Percentiles rank a stretch among this genome's conserved stretches.
Evolutionary conservation across 2,888 invertebrate species (phyloP).

Genomic region (Cordilura impudica): DNA sequence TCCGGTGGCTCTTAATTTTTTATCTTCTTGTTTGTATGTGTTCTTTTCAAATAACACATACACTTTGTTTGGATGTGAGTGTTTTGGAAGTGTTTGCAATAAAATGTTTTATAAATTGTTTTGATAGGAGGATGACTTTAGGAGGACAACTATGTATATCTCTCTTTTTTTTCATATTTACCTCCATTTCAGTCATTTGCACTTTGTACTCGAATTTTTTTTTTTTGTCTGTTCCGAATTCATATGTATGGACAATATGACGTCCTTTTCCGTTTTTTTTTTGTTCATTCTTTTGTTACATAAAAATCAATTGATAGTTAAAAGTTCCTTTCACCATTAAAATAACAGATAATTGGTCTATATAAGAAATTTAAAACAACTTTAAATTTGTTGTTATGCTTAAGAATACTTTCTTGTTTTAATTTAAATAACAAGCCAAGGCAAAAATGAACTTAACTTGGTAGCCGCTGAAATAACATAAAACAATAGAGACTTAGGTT

Average conservation of each 20-base stretch:
- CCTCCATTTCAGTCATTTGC: conserved; percentile 24
- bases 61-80: conserved; percentile 44
- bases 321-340: background rate
- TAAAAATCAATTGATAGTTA: background rate
- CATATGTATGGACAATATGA: conserved; percentile 54
- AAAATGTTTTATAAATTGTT: conserved; percentile 1
- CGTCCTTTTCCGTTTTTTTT: conserved; percentile 59
- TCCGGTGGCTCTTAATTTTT: conserved; percentile 53
- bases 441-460: too few relatives aligned
- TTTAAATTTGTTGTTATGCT: too few relatives aligned
- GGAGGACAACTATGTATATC: background rate
- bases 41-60: conserved; percentile 11
- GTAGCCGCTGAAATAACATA: too few relatives aligned
- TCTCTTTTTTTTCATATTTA: conserved; percentile 7
- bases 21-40: background rate
- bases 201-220: conserved; percentile 8
- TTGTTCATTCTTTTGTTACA: background rate
- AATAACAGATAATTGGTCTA: background rate
- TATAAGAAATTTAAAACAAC: background rate
- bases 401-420: too few relatives aligned
- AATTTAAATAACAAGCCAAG: too few relatives aligned
- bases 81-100: conserved; percentile 68
- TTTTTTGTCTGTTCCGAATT: background rate
- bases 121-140: conserved; percentile 16
- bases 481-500: too few relatives aligned